Base-by-base conservation (phyloP, 2,113 vertebrate genomes). In the Calidris pygmaea region DNA sequence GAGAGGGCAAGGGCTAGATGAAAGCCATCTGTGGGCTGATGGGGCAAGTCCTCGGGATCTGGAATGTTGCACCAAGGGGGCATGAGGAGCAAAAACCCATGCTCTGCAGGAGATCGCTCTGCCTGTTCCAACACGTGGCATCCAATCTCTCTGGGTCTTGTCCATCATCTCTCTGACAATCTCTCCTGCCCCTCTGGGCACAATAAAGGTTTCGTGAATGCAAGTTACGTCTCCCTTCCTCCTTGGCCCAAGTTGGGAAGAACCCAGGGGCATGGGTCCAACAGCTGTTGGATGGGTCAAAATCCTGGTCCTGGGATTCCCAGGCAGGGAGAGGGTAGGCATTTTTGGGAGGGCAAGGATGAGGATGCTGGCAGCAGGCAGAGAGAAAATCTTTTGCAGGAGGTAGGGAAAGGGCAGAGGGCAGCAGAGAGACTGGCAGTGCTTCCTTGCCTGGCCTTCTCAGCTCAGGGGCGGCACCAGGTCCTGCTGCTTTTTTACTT, bases 211-310 rank as follows among this genome's bases (percentile, higher is more conserved):
- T 60, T 71, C 30, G 23, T 39, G 55, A 67, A 47, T 41, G 14
- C 43, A 34, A 39, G 5, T 39, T 10, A 2, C 4, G 23, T 34
- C 53, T 82, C 14, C 8, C 13, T 83, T 11, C 18, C 3, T 71
- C 37, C 37, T 53, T 52, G 9, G 12, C 2, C 9, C 66, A 50
- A 3, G 2, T 5, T 4, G 10, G n/a, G 6, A 15, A 58, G 9
- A 5, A 9, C 12, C 3, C 7, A 4, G 14, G 23, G 8, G 10
- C 3, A 2, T 14, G 48, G 12, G 4, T 10, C 23, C 19, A 4
- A 14, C 50, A 9, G 14, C 3, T 13, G n/a, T 16, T 12, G 22
- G 27, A 48, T 35, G 23, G 18, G 18, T 52, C 14, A 52, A 59
- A n/a, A 10, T 24, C 7, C 4, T 19, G 30, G 8, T 62, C 4